Base-by-base conservation (phyloP, 2,888 invertebrate genomes). In the Drosophila aldrichi region DNA sequence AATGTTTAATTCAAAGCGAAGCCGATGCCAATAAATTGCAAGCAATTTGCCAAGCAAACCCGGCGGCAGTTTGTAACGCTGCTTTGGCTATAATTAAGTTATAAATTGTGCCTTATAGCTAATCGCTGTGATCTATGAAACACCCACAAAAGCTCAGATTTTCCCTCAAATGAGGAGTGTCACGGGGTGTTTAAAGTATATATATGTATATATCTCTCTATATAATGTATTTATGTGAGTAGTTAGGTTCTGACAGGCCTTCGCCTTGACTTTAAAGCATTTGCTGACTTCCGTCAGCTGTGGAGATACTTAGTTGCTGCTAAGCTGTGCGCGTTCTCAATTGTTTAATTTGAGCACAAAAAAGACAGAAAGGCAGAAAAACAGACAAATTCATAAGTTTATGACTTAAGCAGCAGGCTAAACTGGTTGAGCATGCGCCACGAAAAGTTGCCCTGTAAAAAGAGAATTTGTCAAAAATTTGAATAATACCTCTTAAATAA, bases 81-180 rank as follows among this genome's bases (percentile, higher is more conserved):
- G 48, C 67, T 79, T 80, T 74, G 69, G 57, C 79, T 85, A 79
- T 88, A 86, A 86, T 86, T 86, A 86, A 89, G 88, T 77, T 86
- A 88, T 89, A 89, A 89, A 85, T 75, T 81, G 70, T 87, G 64
- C 67, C 65, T 49, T 62, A 65, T 46, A 66, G 54, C 61, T 77
- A 84, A 85, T 87, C 69, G 62, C 61, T 43, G 48, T 72, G 89
- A 85, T 89, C 88, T 70, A 57, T 56, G 83, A 60, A 74, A 81
- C 84, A 86, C 81, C 89, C 88, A 74, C 81, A 57, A 56, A 55
- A 29, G 18, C 44, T 46, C 9, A 18, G 60, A 38, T n/a, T 40
- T 25, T 36, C 16, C n/a, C 25, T 5, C 10, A 14, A 6, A 48
- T 9, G 25, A 22, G 10, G 32, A n/a, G 46, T 18, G 43, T 29